phyloP scores from a whole-genome alignment of 2,113 vertebrate genomes.

The Aptenodytes forsteri region DNA sequence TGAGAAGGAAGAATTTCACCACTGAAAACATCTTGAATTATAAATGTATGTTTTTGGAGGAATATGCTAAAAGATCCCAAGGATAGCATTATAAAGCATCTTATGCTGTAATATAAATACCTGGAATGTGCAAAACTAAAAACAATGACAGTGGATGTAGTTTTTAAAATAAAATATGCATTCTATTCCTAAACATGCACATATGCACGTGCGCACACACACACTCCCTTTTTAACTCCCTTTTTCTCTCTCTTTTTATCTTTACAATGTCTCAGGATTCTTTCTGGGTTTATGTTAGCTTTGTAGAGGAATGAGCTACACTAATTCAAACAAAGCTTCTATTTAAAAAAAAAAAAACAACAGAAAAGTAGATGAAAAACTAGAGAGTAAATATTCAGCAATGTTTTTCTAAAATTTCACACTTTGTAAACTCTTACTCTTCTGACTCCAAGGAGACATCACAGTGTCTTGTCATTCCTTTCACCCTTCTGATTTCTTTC shows the following conservation, averaged over 20 bases:
- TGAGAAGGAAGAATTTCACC: neutral
- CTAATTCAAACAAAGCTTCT: neutral
- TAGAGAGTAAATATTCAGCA: neutral
- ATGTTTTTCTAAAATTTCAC: neutral
- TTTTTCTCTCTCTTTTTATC: neutral
- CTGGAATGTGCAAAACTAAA: neutral
- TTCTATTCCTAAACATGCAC: neutral
- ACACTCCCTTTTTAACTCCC: neutral
- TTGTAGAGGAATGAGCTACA: neutral
- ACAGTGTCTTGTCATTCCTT: neutral
- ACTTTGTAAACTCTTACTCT: neutral
- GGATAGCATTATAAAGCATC: neutral
- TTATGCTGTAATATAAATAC: neutral
- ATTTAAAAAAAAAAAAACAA: neutral
- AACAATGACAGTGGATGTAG: neutral
- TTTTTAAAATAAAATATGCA: neutral
- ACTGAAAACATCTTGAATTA: neutral
- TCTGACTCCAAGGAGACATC: neutral
- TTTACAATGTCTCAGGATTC: neutral
- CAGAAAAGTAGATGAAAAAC: neutral
- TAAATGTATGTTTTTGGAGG: neutral
- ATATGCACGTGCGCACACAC: accelerated
- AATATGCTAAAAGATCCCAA: neutral
- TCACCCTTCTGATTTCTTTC: neutral
- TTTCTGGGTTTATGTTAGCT: neutral